Evolutionary conservation across 2,888 invertebrate genomes (phyloP), one percentile per base, ranked within the genome.

Genomic region (Perizoma affinitatum): DNA sequence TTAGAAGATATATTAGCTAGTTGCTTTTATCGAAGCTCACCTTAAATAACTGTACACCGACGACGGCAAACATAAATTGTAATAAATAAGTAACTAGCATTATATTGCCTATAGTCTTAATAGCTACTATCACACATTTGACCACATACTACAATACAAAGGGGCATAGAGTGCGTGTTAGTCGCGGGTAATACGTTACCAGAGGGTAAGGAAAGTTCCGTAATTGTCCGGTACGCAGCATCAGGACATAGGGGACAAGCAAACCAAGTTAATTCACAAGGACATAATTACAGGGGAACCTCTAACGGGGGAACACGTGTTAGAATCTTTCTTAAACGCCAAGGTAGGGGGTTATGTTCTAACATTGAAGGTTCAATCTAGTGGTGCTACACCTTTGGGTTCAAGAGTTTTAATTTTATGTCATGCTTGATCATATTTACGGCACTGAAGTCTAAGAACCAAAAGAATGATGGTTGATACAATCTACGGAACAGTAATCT

Each of bases 61-160:
- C 99, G 92, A 99, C 99, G 94, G 99, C 99, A 93, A 99, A 99
- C 99, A 99, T 99, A 95, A 99, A 99, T 96, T 99, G 98, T 92
- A 99, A 97, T 92, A 99, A 97, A 95, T 98, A 98, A 90, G 99
- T 99, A 94, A 99, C 99, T 96, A 99, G 95, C 96, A 99, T 98
- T 93, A 99, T 99, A 96, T 99, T 99, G 93, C 99, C 99, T 95
- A 98, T 98, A 87, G 98, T 98, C 95, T 98, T 98, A 93, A 98
- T 97, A 84, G 98, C 98, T 94, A 98, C 98, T 94, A 98, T 98
- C 94, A 98, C 99, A 95, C 99, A 99, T 95, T 99, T 99, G 88
- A 99, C 99, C 94, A 99, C 99, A 95, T 99, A 99, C 98, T 99
- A 89, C 75, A 79, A 47, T 58, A 60, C 55, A 41, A 57, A 65